These are phyloP conservation scores for Brachymystax lenok DNA, from an alignment of 2,797 vertebrate genomes.

Conservation along the genomic window DNA sequence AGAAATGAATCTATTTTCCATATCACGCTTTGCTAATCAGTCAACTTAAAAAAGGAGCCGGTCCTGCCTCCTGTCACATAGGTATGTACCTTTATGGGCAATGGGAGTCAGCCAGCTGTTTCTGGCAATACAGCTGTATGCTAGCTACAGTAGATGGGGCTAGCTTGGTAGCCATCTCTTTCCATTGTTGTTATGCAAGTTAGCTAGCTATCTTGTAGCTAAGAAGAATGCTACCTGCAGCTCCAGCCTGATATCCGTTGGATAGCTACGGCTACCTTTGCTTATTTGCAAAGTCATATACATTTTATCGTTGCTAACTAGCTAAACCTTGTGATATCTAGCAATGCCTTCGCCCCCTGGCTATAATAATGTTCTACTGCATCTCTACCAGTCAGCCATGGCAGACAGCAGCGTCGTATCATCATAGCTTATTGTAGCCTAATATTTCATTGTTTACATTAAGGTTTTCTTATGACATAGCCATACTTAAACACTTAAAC, in stretches of 20 bases:
- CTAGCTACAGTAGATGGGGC: background rate
- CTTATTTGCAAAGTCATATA: background rate
- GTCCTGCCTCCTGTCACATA: background rate
- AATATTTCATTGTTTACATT: no score
- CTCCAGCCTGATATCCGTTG: background rate
- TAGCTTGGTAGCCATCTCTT: background rate
- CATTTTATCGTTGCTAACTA: background rate
- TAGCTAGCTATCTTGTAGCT: background rate
- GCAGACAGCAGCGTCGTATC: background rate
- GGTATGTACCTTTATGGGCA: background rate
- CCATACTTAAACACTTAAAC: background rate
- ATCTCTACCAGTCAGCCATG: background rate
- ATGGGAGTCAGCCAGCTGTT: constrained; percentile 17
- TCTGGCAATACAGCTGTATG: background rate
- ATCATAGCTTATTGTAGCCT: background rate
- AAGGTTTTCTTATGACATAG: no score
- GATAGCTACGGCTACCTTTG: background rate
- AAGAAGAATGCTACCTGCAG: background rate
- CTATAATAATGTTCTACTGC: background rate
- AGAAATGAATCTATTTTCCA: background rate
- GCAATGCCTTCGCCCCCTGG: background rate
- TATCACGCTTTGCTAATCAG: background rate
- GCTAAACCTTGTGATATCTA: background rate
- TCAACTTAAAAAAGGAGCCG: no score
- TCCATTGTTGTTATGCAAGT: background rate